phyloP scores from a whole-genome alignment of 2,888 invertebrate genomes.

The Torymus tubicola region DNA sequence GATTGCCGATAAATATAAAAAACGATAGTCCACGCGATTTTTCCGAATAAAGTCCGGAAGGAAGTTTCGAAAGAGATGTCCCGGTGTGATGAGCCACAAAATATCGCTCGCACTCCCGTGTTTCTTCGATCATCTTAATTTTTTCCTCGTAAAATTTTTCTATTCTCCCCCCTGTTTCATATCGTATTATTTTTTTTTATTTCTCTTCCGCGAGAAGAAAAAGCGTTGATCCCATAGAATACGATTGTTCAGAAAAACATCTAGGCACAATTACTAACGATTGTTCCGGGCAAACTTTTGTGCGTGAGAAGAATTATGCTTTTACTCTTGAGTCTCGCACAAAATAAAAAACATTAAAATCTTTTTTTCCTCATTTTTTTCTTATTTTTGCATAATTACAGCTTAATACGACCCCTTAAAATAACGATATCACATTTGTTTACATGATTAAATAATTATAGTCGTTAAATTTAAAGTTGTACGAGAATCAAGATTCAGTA shows the following conservation, averaged over 20 bases:
- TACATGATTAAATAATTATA: slow-evolving; percentile 23
- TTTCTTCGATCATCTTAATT: slow-evolving; percentile 30
- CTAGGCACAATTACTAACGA: slow-evolving; percentile 74
- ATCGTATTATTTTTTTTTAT: slow-evolving; percentile 43
- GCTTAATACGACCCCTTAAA: slow-evolving; percentile 33
- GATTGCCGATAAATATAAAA: slow-evolving; percentile 51
- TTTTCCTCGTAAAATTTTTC: slow-evolving; percentile 50
- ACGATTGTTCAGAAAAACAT: slow-evolving; percentile 69
- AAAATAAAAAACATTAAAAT: slow-evolving; percentile 36
- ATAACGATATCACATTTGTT: slow-evolving; percentile 48
- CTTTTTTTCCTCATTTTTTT: slow-evolving; percentile 25
- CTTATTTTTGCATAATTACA: slow-evolving; percentile 36
- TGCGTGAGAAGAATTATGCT: slow-evolving; percentile 64
- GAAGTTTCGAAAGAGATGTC: slow-evolving; percentile 19
- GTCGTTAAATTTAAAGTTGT: slow-evolving; percentile 44
- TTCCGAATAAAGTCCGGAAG: slow-evolving; percentile 28
- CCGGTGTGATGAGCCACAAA: slow-evolving; percentile 26
- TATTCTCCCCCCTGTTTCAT: slow-evolving; percentile 28
- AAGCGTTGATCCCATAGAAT: slow-evolving; percentile 74
- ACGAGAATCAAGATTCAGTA: slow-evolving; percentile 48
- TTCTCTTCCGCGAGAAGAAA: slow-evolving; percentile 63
- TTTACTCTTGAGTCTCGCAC: slow-evolving; percentile 51
- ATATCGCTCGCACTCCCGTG: slow-evolving; percentile 20
- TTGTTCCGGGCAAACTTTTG: slow-evolving; percentile 70
- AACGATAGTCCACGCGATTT: slow-evolving; percentile 51